Evolutionary conservation across 2,888 invertebrate genomes (phyloP).

Genomic region (Spodoptera littoralis): DNA sequence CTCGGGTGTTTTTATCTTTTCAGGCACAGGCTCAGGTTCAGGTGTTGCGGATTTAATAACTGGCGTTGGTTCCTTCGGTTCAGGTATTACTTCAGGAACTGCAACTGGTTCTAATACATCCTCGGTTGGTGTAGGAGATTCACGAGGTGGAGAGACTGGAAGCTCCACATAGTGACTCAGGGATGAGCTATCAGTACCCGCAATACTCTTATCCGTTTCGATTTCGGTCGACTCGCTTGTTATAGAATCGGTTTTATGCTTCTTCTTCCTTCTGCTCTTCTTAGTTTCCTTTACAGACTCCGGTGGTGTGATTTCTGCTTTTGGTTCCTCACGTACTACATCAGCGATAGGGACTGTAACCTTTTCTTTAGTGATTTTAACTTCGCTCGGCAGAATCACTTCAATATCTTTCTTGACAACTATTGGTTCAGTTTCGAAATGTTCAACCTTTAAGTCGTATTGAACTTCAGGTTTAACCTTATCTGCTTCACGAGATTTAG

Average conservation of each 20-base stretch:
- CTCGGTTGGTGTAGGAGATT: slow-evolving; percentile 43
- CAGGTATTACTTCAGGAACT: slow-evolving; percentile 11
- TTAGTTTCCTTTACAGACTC: slow-evolving; percentile 79
- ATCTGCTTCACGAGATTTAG: slow-evolving; percentile 66
- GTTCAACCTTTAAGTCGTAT: slow-evolving; percentile 76
- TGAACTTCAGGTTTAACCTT: slow-evolving; percentile 73
- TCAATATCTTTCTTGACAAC: slow-evolving; percentile 80
- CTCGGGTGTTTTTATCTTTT: slow-evolving; percentile 14
- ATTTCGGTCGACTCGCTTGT: slow-evolving; percentile 69
- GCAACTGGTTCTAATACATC: slow-evolving; percentile 29
- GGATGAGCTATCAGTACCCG: slow-evolving; percentile 81
- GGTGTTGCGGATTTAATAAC: slow-evolving; percentile 2
- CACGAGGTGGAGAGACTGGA: slow-evolving; percentile 79
- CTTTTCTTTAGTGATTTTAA: slow-evolving; percentile 68
- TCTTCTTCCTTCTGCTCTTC: slow-evolving; percentile 90
- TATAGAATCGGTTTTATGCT: slow-evolving; percentile 84
- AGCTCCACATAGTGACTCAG: slow-evolving; percentile 82
- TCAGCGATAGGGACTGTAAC: slow-evolving; percentile 57
- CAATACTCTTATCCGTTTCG: slow-evolving; percentile 78
- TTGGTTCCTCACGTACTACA: slow-evolving; percentile 73
- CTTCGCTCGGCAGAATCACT: slow-evolving; percentile 73
- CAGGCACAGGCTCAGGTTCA: slow-evolving; percentile 33
- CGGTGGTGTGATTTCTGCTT: slow-evolving; percentile 55
- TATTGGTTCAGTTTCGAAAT: slow-evolving; percentile 67
- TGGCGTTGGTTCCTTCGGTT: slow-evolving; percentile 54